Percentiles rank a stretch among this genome's conserved stretches.
Evolutionary conservation across 2,888 invertebrate genomes (phyloP).

Genomic region (Lysandra coridon): DNA sequence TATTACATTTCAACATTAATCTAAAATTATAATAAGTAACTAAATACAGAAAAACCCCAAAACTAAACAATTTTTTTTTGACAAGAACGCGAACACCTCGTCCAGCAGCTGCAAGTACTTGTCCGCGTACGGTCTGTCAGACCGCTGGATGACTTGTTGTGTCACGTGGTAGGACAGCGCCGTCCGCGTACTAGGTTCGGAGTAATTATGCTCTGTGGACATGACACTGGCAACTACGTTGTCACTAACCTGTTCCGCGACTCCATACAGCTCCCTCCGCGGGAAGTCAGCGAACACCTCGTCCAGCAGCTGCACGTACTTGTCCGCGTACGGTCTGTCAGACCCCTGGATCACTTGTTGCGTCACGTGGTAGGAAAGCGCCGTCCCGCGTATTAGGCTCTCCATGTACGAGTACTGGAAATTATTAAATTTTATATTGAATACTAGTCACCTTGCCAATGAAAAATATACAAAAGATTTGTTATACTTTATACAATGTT

Average conservation of each 20-base stretch:
- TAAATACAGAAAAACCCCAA: too few species aligned
- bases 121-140: conserved; percentile 37
- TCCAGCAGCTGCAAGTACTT: conserved; percentile 46
- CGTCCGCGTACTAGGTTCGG: conserved; percentile 42
- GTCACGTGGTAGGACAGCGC: conserved; percentile 44
- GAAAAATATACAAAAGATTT: too few species aligned
- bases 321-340: conserved; percentile 37
- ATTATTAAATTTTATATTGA: not conserved
- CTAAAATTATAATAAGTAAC: too few species aligned
- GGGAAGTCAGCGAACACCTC: conserved; percentile 41
- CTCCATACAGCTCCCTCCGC: conserved; percentile 42
- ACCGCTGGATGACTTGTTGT: conserved; percentile 34
- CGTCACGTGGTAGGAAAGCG: conserved; percentile 44
- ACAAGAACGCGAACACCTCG: conserved; percentile 39
- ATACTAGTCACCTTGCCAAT: too few species aligned
- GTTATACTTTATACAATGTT: too few species aligned
- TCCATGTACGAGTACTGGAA: conserved; percentile 36
- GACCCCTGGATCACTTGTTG: conserved; percentile 36
- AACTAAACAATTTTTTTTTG: too few species aligned
- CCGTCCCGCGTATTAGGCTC: conserved; percentile 42
- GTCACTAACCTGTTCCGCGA: conserved; percentile 51
- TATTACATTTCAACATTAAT: too few species aligned
- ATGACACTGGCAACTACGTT: too few species aligned
- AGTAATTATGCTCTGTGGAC: too few species aligned
- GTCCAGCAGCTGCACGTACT: conserved; percentile 44